phyloP scores from a whole-genome alignment of 2,113 vertebrate genomes.

The Mustela nigripes region DNA sequence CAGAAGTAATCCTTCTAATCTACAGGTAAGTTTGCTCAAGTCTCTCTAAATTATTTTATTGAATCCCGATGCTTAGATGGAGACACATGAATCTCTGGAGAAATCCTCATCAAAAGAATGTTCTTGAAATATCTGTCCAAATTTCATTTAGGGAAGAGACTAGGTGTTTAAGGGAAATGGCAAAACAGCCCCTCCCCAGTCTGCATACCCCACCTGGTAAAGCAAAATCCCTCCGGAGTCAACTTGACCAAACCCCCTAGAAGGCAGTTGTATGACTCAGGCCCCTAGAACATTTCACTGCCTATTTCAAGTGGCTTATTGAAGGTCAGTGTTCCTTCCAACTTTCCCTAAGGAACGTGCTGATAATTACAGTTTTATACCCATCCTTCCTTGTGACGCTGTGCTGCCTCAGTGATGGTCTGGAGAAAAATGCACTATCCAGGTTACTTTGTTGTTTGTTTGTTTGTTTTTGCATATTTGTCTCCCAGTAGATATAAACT shows the following conservation, averaged over 20 bases:
- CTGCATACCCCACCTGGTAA: not conserved
- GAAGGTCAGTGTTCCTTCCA: not conserved
- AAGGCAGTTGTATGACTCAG: not conserved
- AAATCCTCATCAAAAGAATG: not conserved
- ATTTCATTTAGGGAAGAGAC: not conserved
- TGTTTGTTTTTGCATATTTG: not conserved
- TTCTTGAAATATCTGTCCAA: constrained; percentile 27
- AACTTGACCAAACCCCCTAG: not conserved
- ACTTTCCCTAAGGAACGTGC: not conserved
- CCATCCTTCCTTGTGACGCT: not conserved
- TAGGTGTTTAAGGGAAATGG: not conserved
- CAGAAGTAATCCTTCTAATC: not conserved
- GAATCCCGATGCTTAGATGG: not conserved
- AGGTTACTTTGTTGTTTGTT: not conserved
- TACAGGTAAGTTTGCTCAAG: not conserved
- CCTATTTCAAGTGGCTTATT: not conserved
- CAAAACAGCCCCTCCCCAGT: not conserved
- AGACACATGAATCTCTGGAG: not conserved
- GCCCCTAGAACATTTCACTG: not conserved
- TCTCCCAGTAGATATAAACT: not conserved
- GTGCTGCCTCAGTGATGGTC: not conserved
- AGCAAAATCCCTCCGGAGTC: not conserved
- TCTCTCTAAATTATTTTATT: not conserved
- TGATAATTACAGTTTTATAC: not conserved
- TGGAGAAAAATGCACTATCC: not conserved